Base-by-base conservation (phyloP, 2,888 invertebrate genomes). In the Pimpla rufipes region DNA sequence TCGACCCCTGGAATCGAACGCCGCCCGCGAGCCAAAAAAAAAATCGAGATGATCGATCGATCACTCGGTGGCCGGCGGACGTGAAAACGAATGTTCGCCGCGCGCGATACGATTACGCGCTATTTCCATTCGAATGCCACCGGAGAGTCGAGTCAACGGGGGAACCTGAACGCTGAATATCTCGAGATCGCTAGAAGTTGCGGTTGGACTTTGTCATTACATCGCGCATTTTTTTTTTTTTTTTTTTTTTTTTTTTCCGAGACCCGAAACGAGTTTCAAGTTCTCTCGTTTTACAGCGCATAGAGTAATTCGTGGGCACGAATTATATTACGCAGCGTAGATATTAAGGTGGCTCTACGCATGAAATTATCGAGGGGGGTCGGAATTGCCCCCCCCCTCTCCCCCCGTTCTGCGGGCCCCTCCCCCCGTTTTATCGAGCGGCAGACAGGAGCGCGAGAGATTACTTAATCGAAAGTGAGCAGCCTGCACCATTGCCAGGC, bases 381-480 rank as follows among this genome's bases (percentile, higher is more conserved):
- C 47, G 29, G 76, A 29, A 2, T 5, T 29, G 29, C 5, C 2
- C 2, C 29, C 29, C 29, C 29, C 5, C 5, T 29, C 29, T 2
- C 29, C 29, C 29, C 5, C 29, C 29, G 3, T 29, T 5, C 29
- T 29, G n/a, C n/a, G 29, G 29, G 2, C 5, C 29, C 29, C 29
- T 29, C 29, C 29, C 29, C 29, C 29, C 5, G 5, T 85, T 88
- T 88, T 89, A 90, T 90, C 87, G 85, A 86, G 77, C 45, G 74
- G 42, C 57, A 75, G 64, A 68, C 67, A 74, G 68, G 82, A 29
- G 29, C 29, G 40, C 81, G 71, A 87, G 83, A 85, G 86, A 90
- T 90, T 90, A 90, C 90, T 90, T 89, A 90, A 91, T 91, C 90
- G 88, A 90, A 90, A 90, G 89, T 90, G 88, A 90, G 87, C 87